Conservation (phyloP, 2,113 vertebrate genomes). For the Dascyllus trimaculatus region DNA sequence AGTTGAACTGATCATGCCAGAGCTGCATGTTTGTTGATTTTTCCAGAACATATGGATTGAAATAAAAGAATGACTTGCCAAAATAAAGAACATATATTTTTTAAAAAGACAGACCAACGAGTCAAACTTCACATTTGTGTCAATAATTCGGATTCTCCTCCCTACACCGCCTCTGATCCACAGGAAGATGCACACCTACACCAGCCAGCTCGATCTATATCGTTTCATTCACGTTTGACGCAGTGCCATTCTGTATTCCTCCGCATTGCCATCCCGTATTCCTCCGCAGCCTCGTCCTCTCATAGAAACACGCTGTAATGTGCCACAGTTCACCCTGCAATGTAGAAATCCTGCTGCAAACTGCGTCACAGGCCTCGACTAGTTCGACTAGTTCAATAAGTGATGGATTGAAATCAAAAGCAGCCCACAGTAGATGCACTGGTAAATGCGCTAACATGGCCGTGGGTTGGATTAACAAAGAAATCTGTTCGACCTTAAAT, state of each 20-base stretch:
- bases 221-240: background rate
- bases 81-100: too few relatives aligned
- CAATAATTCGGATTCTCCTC: background rate
- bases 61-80: background rate
- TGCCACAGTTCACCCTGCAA: background rate
- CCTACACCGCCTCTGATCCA: background rate
- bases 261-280: constrained; percentile 11
- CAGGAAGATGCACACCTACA: background rate
- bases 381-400: too few relatives aligned
- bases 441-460: too few relatives aligned
- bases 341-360: background rate
- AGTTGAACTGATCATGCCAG: too few relatives aligned
- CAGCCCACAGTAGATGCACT: too few relatives aligned
- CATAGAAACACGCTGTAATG: background rate
- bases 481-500: too few relatives aligned
- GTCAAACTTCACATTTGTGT: background rate
- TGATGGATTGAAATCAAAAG: background rate
- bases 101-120: too few relatives aligned
- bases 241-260: background rate
- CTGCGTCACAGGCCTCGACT: background rate
- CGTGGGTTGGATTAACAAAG: too few relatives aligned
- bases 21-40: too few relatives aligned
- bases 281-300: background rate
- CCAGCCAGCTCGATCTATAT: background rate
- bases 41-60: background rate